Evolutionary conservation across 2,113 vertebrate genomes (phyloP), one percentile per base, ranked within the genome.

Genomic region (Ciconia maguari): DNA sequence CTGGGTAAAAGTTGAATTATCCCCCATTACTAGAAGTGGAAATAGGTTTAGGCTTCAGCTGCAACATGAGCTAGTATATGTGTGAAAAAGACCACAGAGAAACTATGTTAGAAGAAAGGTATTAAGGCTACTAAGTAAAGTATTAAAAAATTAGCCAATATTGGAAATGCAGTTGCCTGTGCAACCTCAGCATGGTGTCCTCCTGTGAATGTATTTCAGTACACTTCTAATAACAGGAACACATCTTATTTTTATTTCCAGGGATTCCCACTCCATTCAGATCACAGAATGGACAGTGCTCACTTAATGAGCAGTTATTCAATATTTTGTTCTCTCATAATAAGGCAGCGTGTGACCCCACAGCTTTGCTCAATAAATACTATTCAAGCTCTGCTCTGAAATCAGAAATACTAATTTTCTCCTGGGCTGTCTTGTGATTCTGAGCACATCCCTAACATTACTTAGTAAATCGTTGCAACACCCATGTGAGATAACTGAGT

Each of bases 271-370:
- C 9, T 0, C 0, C 34, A 74, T 77, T 94, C 54, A 51, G 54
- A 27, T 87, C 75, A 88, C 66, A 68, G 55, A 95, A 90, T 55
- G 42, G 68, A 32, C 68, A 80, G 13, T 27, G 12, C 38, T 95
- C 55, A 74, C 51, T 77, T 94, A 95, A 80, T 88, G 75, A 94
- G 66, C 54, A 86, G 25, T 89, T 90, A 72, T 62, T 93, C 75
- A 95, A 57, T 93, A 83, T 94, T 96, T 87, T 80, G 19, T 88
- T 94, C 87, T 86, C 66, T 90, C 60, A 15, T 83, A 82, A 55
- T 93, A 91, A 79, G 38, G 69, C 78, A 85, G 27, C 4, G 3
- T 88, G 64, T 89, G 88, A 93, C 76, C 29, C 71, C 49, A 66
- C 20, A 66, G n/a, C n/a, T 72, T 91, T 74, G 27, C 65, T 88